Base-by-base conservation (phyloP, 2,797 vertebrate species). In the Holocentrus rufus region DNA sequence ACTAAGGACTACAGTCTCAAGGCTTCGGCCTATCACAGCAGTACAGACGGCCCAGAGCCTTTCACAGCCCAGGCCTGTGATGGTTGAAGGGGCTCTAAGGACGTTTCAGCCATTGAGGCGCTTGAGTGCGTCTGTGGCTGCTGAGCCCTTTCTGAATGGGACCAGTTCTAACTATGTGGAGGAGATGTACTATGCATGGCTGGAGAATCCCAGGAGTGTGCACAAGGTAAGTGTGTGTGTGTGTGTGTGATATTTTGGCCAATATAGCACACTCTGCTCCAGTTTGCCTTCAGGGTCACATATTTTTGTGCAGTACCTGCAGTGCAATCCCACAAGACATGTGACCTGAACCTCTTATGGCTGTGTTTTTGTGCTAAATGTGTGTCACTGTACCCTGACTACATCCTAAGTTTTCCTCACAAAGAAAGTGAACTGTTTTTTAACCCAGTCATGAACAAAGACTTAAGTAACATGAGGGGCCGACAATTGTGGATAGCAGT, bases 151-250 rank as follows among this genome's bases (percentile, higher is more conserved):
- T 84, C 93, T 98, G 15, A 98, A 95, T 30, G 97, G 96, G 82
- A 97, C 96, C 85, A 97, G 95, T 90, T 95, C 95, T 0, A 98
- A 97, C 92, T 99, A 99, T 77, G 91, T 98, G 90, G 97, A 99
- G 91, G 96, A 99, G 90, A 97, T 99, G 98, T 99, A 98, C 91
- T 94, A 90, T 61, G 93, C 96, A 0, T 99, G 98, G 98, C 92
- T 97, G 93, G 96, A 98, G 88, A 95, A 99, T 74, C 97, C 97
- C 78, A 95, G 93, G 90, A 97, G 94, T 83, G 98, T 99, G 57
- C 98, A 99, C 92, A 96, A 99, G 97, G 98, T 98, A 95, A 89
- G 2, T 44, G 34, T 34, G 17, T 44, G 25, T 56, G 42, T 44
- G 1, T 20, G 18, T 4, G 50, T 46, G 7, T 60, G 17, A n/a